Evolutionary conservation across 1,140 invertebrate genomes (phyloP).

Genomic region (Eulimnadia texana): DNA sequence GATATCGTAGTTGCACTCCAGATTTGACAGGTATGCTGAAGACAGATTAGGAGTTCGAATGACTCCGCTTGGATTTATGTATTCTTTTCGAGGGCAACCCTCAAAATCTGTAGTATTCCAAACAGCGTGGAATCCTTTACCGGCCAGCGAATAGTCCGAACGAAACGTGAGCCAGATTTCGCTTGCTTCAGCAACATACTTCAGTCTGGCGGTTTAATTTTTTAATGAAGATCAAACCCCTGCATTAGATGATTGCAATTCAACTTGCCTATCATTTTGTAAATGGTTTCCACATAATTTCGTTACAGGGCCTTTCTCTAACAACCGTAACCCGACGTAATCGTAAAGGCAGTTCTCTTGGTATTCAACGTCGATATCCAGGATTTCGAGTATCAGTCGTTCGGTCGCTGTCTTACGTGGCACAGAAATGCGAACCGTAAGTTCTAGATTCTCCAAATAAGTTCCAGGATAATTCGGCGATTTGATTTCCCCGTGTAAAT

Average conservation of each 20-base stretch:
- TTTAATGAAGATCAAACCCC: too few species aligned
- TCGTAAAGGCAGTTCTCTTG: slow-evolving; percentile 63
- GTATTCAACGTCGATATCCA: slow-evolving; percentile 48
- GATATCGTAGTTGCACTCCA: slow-evolving; percentile 51
- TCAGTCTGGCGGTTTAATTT: too few species aligned
- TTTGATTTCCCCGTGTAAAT: slow-evolving; percentile 36
- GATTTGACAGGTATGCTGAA: slow-evolving; percentile 41
- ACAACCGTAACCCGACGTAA: slow-evolving; percentile 40
- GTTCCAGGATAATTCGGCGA: slow-evolving; percentile 46
- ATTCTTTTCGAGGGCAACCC: slow-evolving; percentile 37
- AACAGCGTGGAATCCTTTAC: slow-evolving; percentile 43
- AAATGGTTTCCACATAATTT: slow-evolving; percentile 22
- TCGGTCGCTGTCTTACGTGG: slow-evolving; percentile 32
- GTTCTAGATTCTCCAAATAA: slow-evolving; percentile 52
- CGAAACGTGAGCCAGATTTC: slow-evolving; percentile 45
- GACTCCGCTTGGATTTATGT: slow-evolving; percentile 23
- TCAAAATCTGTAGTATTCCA: slow-evolving; percentile 52
- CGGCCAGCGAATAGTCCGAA: slow-evolving; percentile 50
- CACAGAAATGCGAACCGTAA: slow-evolving; percentile 41
- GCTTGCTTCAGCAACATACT: slow-evolving; percentile 43
- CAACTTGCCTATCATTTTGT: slow-evolving; percentile 5
- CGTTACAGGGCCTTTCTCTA: slow-evolving; percentile 18
- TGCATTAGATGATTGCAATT: too few species aligned
- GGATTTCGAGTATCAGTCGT: slow-evolving; percentile 46
- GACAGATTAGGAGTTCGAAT: slow-evolving; percentile 49